phyloP scores from a whole-genome alignment of 2,797 vertebrate genomes.

The Chromobotia macracanthus region DNA sequence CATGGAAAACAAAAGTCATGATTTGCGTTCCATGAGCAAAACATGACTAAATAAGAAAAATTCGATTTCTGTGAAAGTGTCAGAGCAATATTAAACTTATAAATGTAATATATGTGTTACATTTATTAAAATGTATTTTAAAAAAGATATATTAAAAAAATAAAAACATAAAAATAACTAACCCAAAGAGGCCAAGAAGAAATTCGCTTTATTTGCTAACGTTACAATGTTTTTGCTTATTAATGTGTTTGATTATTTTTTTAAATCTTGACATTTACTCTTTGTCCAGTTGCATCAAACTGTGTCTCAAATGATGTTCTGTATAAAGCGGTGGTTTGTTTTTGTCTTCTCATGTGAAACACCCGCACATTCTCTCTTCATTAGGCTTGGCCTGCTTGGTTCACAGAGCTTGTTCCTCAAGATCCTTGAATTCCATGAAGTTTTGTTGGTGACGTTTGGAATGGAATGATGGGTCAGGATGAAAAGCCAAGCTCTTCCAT shows the following conservation, averaged over 20 bases:
- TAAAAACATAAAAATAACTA: too few relatives aligned
- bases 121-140: too few relatives aligned
- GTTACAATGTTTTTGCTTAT: background rate
- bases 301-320: too few relatives aligned
- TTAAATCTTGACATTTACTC: background rate
- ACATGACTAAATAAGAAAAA: conserved; percentile 38
- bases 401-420: background rate
- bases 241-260: background rate
- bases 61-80: too few relatives aligned
- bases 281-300: background rate
- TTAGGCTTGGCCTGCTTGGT: too few relatives aligned
- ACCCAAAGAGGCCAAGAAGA: too few relatives aligned
- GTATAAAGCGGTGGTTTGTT: background rate
- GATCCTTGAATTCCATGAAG: conserved; percentile 66
- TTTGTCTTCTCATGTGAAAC: background rate
- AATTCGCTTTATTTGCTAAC: background rate
- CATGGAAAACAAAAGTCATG: conserved; percentile 28
- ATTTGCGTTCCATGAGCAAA: conserved; percentile 58
- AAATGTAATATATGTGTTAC: too few relatives aligned
- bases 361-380: background rate
- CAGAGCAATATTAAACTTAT: too few relatives aligned
- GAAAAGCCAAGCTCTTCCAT: conserved; percentile 58
- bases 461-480: conserved; percentile 40
- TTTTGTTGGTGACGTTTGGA: conserved; percentile 59
- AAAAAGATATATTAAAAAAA: too few relatives aligned